Base-by-base conservation (phyloP, 2,113 vertebrate species). In the Hemibagrus wyckioides region DNA sequence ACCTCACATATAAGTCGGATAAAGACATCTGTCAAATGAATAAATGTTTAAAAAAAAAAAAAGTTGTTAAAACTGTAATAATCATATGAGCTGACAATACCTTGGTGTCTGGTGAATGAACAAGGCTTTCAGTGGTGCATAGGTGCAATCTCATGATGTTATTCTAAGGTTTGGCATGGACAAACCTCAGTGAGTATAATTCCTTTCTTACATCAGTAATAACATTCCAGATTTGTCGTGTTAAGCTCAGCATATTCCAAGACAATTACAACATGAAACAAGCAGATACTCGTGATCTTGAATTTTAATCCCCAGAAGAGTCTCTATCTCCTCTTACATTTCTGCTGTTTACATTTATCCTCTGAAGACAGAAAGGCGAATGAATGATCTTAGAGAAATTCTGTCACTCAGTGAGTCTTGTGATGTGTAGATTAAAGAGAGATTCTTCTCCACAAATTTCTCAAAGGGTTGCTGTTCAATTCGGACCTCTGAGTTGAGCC, bases 251-350 rank as follows among this genome's bases (percentile, higher is more conserved):
- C 83, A 88, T 90, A 89, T 91, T 91, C 88, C 84, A 83, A 67
- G 82, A 87, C 85, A 89, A 84, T 90, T 90, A 88, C 80, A 39
- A 80, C n/a, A 63, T 11, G 30, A 89, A 87, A 89, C 86, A 80
- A 88, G 84, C 69, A 91, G 80, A 91, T 90, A 86, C 77, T 19
- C 39, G 5, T 84, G 44, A 89, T 87, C 87, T 77, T 89, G 28
- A 57, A 80, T 61, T 81, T 84, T 91, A 91, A 92, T 91, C 88
- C 89, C 33, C 79, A 86, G 84, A 80, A 85, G 76, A 83, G 8
- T 28, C 67, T n/a, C 41, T 75, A 15, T 85, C 21, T 85, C 28
- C 56, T 28, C 48, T 41, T 80, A 61, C 63, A 48, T 84, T 44
- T 69, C 48, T 79, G 1, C 48, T 28, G 19, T n/a, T 77, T 48